phyloP scores from a whole-genome alignment of 2,888 invertebrate species.

The Slavum lentiscoides region DNA sequence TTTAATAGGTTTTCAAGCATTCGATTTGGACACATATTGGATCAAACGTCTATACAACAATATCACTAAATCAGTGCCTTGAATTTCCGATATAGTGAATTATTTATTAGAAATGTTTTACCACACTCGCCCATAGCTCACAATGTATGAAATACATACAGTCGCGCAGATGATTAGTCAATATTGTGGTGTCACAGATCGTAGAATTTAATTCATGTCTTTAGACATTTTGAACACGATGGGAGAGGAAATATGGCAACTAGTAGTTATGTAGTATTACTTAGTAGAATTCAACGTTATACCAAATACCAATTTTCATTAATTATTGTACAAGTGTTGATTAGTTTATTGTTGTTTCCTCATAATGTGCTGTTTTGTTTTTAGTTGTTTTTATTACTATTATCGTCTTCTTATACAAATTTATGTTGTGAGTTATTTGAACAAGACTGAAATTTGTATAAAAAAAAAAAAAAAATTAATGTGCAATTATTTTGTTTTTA shows the following conservation, averaged over 20 bases:
- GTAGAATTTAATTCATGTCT: slow-evolving; percentile 39
- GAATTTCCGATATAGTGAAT: slow-evolving; percentile 21
- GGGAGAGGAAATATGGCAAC: slow-evolving; percentile 33
- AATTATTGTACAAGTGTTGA: slow-evolving; percentile 44
- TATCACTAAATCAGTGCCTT: slow-evolving; percentile 56
- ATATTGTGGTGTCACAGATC: slow-evolving; percentile 35
- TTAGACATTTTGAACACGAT: slow-evolving; percentile 27
- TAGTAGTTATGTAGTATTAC: slow-evolving; percentile 46
- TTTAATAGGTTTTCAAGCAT: slow-evolving; percentile 57
- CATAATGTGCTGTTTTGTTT: slow-evolving; percentile 36
- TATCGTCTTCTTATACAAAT: slow-evolving; percentile 45
- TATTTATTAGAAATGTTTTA: slow-evolving; percentile 42
- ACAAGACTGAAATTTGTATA: slow-evolving; percentile 53
- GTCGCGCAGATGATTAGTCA: slow-evolving; percentile 28
- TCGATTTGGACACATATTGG: slow-evolving; percentile 58
- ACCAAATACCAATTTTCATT: slow-evolving; percentile 20
- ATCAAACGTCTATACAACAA: slow-evolving; percentile 57
- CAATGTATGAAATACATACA: slow-evolving; percentile 38
- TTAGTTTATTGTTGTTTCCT: slow-evolving; percentile 49
- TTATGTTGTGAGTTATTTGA: slow-evolving; percentile 51
- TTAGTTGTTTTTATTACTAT: slow-evolving; percentile 35
- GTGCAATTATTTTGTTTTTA: slow-evolving; percentile 32
- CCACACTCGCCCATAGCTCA: slow-evolving; percentile 47
- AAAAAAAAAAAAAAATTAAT: slow-evolving; percentile 33
- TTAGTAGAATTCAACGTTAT: slow-evolving; percentile 39